These are phyloP conservation scores for Minunthozetes semirufus DNA, from an alignment of 2,888 invertebrate genomes.

Conservation along the genomic window DNA sequence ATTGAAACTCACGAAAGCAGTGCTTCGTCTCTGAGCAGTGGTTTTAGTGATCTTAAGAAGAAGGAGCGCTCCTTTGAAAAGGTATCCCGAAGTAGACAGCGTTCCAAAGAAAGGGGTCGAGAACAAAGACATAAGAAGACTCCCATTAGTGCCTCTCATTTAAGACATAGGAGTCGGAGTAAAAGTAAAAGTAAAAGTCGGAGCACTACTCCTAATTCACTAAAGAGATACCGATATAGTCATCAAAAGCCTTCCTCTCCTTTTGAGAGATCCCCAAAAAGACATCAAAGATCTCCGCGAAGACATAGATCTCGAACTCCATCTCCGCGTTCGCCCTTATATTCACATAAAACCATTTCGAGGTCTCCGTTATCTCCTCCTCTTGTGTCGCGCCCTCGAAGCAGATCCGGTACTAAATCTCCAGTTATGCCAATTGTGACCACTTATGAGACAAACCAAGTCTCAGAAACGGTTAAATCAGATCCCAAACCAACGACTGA, in stretches of 20 bases:
- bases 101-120: neutral
- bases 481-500: neutral
- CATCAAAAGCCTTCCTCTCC: neutral
- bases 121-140: neutral
- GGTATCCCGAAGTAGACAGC: neutral
- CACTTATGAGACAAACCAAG: neutral
- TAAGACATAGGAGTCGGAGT: neutral
- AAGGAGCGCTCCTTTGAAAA: neutral
- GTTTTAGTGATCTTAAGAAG: neutral
- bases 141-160: neutral
- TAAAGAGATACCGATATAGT: neutral
- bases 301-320: conserved; percentile 4
- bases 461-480: neutral
- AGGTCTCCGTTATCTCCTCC: conserved; percentile 38
- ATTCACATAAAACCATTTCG: neutral
- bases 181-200: conserved; percentile 8
- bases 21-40: neutral
- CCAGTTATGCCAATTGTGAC: neutral
- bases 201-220: neutral
- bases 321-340: conserved; percentile 24
- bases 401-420: conserved; percentile 38
- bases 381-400: conserved; percentile 39
- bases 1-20: neutral
- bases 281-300: neutral
- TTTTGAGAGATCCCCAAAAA: neutral